Evolutionary conservation across 2,888 invertebrate genomes (phyloP).

Genomic region (Hypsopygia costalis): DNA sequence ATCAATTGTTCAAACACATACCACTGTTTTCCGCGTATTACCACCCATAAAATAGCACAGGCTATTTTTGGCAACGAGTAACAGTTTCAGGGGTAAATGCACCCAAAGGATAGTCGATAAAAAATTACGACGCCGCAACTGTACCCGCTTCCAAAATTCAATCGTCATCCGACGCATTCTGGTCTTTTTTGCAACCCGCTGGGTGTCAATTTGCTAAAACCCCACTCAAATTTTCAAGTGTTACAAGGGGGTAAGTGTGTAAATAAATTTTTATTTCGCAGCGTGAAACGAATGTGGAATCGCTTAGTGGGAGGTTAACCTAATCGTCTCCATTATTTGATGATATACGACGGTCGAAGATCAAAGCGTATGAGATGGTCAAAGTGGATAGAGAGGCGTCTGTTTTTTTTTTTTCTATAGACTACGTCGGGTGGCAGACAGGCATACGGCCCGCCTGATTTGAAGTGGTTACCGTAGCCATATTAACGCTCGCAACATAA

Average conservation of each 20-base stretch:
- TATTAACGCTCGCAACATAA: too few species aligned
- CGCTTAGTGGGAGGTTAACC: not conserved
- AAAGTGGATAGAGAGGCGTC: too few species aligned
- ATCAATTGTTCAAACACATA: conserved; percentile 8
- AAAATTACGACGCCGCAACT: conserved; percentile 48
- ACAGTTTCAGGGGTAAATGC: conserved; percentile 33
- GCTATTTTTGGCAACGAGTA: conserved; percentile 33
- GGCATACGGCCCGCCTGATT: too few species aligned
- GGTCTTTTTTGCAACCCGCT: conserved; percentile 38
- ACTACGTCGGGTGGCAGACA: too few species aligned
- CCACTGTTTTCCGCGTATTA: conserved; percentile 9
- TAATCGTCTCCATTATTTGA: too few species aligned
- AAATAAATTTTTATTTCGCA: not conserved
- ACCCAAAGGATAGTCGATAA: conserved; percentile 47
- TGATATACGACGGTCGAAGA: too few species aligned
- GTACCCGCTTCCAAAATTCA: conserved; percentile 42
- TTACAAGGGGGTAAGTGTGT: not conserved
- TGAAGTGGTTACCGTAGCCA: too few species aligned
- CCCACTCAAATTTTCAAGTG: conserved; percentile 36
- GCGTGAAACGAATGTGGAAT: not conserved
- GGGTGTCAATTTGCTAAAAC: conserved; percentile 45
- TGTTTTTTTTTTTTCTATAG: too few species aligned
- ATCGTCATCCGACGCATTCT: conserved; percentile 34
- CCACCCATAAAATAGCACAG: conserved; percentile 21
- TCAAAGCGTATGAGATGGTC: too few species aligned